Conservation (phyloP, 2,113 vertebrate species). For the Heliornis fulica region DNA sequence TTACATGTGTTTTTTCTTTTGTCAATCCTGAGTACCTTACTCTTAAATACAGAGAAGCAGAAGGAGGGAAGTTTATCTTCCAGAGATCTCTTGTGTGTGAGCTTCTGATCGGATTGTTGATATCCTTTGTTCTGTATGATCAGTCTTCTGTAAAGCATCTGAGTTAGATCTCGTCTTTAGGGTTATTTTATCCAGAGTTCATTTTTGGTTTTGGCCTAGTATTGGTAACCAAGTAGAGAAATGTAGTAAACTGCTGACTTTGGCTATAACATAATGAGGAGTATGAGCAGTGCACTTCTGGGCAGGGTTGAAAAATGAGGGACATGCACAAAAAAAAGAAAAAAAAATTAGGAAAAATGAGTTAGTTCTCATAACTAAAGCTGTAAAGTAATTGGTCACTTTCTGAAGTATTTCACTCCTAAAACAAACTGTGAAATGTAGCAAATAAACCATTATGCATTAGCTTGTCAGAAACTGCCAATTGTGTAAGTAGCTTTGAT, state of each 20-base stretch:
- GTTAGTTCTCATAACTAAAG: background rate
- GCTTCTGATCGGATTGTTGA: background rate
- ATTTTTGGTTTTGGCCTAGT: background rate
- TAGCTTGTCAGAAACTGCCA: background rate
- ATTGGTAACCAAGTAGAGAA: background rate
- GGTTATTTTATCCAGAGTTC: background rate
- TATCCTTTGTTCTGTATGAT: background rate
- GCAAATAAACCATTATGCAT: background rate
- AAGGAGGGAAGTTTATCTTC: background rate
- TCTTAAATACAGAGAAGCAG: background rate
- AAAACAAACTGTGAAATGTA: background rate
- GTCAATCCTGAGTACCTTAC: background rate
- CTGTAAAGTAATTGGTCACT: background rate
- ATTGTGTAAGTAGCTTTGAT: background rate
- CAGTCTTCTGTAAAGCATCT: background rate
- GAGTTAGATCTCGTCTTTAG: background rate
- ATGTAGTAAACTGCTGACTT: background rate
- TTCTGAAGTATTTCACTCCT: background rate
- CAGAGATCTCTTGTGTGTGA: background rate
- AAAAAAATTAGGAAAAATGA: background rate
- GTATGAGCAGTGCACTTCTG: background rate
- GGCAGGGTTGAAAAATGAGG: too few relatives aligned
- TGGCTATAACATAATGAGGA: background rate
- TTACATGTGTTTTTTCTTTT: background rate
- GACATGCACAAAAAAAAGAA: background rate